Base-by-base conservation (phyloP, 2,888 invertebrate species). In the Diaphora mendica region DNA sequence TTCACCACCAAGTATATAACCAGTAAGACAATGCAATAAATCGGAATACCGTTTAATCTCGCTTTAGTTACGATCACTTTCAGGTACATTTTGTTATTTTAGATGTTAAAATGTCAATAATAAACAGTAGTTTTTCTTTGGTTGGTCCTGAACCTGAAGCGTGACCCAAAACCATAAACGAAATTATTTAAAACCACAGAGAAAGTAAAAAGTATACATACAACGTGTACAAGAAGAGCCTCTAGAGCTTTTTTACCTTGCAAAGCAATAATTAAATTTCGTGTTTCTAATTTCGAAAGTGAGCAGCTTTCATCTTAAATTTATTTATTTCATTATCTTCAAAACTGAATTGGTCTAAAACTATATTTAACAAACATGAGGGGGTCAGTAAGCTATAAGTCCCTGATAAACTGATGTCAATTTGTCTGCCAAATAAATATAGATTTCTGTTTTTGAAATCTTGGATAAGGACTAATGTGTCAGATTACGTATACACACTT, bases 1-100 rank as follows among this genome's bases (percentile, higher is more conserved):
- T 70, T 77, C 48, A 77, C 70, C n/a, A 68, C 20, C 7, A 77
- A 11, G 70, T 79, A 81, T 5, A 78, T 8, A 30, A 85, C 8
- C 26, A 77, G 44, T 30, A 85, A 64, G 48, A 79, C 51, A 39
- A 79, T 62, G 62, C 83, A 79, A 69, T 82, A 85, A 35, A 84
- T 77, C 3, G 80, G 79, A 13, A 84, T 65, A 42, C 78, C 78
- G 3, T 72, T 77, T 39, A 70, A 68, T 70, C 78, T 81, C 7
- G 70, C 64, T 62, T 69, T 70, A 48, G 62, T 23, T 64, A 72
- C 65, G 23, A 73, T 51, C 30, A 62, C 35, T 70, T 70, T 70
- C 62, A 70, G 30, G 44, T 70, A 35, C 70, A 70, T 70, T 30
- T 70, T 55, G 48, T 7, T 26, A 42, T 69, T 59, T 69, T 39